Evolutionary conservation across 2,797 vertebrate genomes (phyloP), one percentile per base, ranked within the genome.

Genomic region (Chrysolophus pictus): DNA sequence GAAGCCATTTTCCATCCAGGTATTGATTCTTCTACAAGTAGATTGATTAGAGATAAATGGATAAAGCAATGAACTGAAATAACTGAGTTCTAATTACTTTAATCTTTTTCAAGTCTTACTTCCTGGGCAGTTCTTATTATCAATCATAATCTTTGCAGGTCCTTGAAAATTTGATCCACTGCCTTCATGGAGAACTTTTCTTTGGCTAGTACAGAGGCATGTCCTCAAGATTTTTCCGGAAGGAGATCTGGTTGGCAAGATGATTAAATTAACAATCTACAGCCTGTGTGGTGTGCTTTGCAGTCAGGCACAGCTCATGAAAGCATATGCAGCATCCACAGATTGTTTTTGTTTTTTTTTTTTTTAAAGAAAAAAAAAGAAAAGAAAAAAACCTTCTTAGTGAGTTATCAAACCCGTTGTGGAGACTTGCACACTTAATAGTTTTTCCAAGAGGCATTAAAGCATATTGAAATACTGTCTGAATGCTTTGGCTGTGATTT

Each of bases 31-130:
- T 58, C 11, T 80, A 19, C 18, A 47, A 42, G 44, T 21, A 84
- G 70, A 33, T 67, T 81, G 83, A 62, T 89, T 83, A 81, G 73
- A 68, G 42, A 44, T 76, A 15, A 33, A 60, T 76, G 42, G 82
- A 79, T 88, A 87, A 86, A 81, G 31, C 23, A 83, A 87, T 26
- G 35, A 75, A 46, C 31, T 75, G n/a, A n/a, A 87, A 62, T 71
- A 83, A 62, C 58, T 64, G 46, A 79, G 68, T 82, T 62, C 35
- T 59, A 49, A 75, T 74, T 85, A 89, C 63, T 42, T 75, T 72
- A 77, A 87, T 91, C 5, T 91, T 87, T 85, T 81, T 75, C 35
- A 53, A 62, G 31, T 64, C n/a, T 80, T 85, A 28, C 53, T 83
- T 89, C 83, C 44, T 81, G 26, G 81, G 39, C 4, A 46, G 44